These are phyloP conservation scores for Orientallactaga sibirica DNA, from an alignment of 2,797 vertebrate species.

Conservation along the genomic window DNA sequence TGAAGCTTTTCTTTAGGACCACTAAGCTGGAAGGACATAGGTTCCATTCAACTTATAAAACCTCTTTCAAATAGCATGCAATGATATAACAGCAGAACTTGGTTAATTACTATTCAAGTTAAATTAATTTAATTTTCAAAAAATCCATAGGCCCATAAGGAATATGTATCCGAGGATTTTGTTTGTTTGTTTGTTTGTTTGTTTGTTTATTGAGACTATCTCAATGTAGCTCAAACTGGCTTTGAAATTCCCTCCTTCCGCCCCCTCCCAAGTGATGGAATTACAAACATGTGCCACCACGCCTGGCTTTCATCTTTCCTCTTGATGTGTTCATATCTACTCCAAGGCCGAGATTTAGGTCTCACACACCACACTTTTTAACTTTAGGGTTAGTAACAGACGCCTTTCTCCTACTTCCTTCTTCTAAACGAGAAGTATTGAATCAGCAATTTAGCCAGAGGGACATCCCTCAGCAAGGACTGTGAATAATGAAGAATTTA, in stretches of 20 bases:
- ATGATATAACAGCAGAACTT: not conserved
- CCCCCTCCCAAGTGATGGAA: not conserved
- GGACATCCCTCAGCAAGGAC: conserved; percentile 68
- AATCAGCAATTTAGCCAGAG: conserved; percentile 69
- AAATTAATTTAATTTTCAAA: conserved; percentile 49
- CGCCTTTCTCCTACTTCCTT: conserved; percentile 78
- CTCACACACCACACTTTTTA: not conserved
- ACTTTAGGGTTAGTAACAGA: conserved; percentile 73
- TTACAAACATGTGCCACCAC: not conserved
- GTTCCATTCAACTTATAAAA: conserved; percentile 2
- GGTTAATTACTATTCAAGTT: conserved; percentile 8
- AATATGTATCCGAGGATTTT: not conserved
- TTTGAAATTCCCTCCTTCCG: not conserved
- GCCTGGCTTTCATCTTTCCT: not conserved
- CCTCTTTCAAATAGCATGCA: not conserved
- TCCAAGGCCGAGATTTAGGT: conserved; percentile 10
- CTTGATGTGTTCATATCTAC: not conserved
- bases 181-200: not conserved
- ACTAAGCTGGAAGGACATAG: not conserved
- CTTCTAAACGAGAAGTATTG: conserved; percentile 78
- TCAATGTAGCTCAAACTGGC: not conserved
- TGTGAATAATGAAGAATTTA: conserved; percentile 79
- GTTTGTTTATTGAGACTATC: not conserved
- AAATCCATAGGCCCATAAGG: not conserved
- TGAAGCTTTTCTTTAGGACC: conserved; percentile 8